Percentiles rank a stretch among this genome's conserved stretches.
Conservation (phyloP, 2,888 invertebrate species). For the Caenorhabditis afra region DNA sequence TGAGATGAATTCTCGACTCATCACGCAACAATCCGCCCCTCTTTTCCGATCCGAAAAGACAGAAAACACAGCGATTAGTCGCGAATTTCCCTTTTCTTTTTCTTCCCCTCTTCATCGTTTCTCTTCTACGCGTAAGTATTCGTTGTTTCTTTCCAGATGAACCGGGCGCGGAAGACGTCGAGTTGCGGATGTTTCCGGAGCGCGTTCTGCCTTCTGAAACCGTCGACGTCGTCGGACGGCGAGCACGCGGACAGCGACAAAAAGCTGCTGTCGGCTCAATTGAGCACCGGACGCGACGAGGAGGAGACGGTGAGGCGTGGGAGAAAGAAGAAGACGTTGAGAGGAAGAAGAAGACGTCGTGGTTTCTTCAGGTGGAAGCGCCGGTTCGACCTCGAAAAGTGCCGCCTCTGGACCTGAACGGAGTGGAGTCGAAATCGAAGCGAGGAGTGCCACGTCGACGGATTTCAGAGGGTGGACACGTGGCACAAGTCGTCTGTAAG, state of each 20-base stretch:
- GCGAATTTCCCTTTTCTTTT: neutral
- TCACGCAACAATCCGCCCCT: constrained; percentile 30
- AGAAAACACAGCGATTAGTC: constrained; percentile 29
- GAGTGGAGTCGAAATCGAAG: constrained; percentile 21
- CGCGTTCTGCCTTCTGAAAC: constrained; percentile 55
- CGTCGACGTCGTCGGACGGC: constrained; percentile 47
- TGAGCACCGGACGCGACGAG: constrained; percentile 21
- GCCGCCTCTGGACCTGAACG: constrained; percentile 52
- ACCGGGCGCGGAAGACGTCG: constrained; percentile 50
- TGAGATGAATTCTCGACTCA: constrained; percentile 37
- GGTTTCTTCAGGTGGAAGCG: neutral
- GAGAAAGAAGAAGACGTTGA: too few relatives aligned
- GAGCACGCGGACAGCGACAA: constrained; percentile 48
- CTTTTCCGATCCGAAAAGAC: neutral
- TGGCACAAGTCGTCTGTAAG: constrained; percentile 49
- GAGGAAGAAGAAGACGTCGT: too few relatives aligned
- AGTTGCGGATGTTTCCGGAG: constrained; percentile 57
- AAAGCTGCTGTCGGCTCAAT: constrained; percentile 31
- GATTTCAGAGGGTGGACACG: constrained; percentile 9
- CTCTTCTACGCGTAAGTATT: neutral
- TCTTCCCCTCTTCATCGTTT: neutral
- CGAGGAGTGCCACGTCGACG: neutral
- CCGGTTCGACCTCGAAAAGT: constrained; percentile 27
- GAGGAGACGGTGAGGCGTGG: constrained; percentile 24
- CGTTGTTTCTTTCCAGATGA: constrained; percentile 21